A percentile compares a stretch with the other conserved stretches of the same genome.
These are phyloP conservation scores for Aix galericulata DNA, from an alignment of 2,113 vertebrate species.

Conservation along the genomic window DNA sequence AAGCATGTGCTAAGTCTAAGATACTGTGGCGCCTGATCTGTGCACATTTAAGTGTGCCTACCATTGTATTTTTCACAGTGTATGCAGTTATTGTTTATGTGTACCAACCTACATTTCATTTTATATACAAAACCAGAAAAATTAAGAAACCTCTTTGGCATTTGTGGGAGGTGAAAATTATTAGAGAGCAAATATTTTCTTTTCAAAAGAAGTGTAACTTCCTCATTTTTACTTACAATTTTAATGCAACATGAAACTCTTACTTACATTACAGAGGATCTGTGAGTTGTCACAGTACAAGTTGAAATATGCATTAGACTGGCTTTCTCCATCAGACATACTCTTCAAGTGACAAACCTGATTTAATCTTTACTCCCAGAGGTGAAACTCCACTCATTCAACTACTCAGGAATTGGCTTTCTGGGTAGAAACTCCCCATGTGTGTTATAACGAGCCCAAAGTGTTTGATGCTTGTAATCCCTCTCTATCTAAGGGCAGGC, in stretches of 20 bases:
- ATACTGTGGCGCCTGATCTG: background rate
- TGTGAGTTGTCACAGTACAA: conserved; percentile 20
- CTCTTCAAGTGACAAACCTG: conserved; percentile 1
- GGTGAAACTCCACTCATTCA: conserved; percentile 9
- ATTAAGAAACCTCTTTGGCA: background rate
- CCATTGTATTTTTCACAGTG: background rate
- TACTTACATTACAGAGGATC: background rate
- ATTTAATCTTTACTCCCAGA: conserved; percentile 17
- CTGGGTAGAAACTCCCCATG: background rate
- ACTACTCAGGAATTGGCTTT: background rate
- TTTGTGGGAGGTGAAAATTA: background rate
- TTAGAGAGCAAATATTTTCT: conserved; percentile 49
- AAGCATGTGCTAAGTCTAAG: background rate
- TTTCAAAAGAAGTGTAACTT: conserved; percentile 22
- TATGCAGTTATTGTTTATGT: background rate
- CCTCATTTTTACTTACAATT: conserved; percentile 32
- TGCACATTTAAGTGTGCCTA: fast-evolving
- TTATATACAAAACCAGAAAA: background rate
- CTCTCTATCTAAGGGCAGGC: background rate
- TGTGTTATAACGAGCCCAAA: background rate
- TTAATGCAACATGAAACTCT: conserved; percentile 22
- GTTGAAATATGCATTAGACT: conserved; percentile 8
- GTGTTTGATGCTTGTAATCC: background rate
- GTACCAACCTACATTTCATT: background rate
- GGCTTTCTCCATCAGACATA: background rate